Conservation (phyloP, 2,888 invertebrate genomes). For the Papilio gigon region DNA sequence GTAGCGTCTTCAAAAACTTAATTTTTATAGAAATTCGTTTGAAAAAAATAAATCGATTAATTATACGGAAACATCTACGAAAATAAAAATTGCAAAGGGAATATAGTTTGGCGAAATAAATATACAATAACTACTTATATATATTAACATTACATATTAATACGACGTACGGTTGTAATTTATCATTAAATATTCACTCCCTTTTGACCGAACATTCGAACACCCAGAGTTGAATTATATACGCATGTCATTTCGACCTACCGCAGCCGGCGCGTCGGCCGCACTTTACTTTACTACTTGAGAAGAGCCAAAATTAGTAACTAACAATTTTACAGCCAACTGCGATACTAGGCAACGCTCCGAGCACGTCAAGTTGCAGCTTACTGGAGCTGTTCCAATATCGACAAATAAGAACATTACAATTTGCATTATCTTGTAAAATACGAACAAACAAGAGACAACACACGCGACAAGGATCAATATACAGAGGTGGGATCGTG, state of each 20-base stretch:
- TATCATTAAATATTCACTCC: slow-evolving; percentile 26
- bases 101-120: slow-evolving; percentile 30
- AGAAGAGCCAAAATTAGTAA: slow-evolving; percentile 18
- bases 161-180: slow-evolving; percentile 23
- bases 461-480: slow-evolving; percentile 11
- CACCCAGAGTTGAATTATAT: slow-evolving; percentile 34
- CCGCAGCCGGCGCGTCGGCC: slow-evolving; percentile 2
- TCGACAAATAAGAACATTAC: not conserved
- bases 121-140: slow-evolving; percentile 34
- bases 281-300: slow-evolving; percentile 15
- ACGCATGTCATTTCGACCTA: slow-evolving; percentile 30
- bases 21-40: slow-evolving; percentile 37
- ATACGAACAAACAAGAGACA: slow-evolving; percentile 10
- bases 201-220: not conserved
- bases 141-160: slow-evolving; percentile 26
- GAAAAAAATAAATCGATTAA: slow-evolving; percentile 1
- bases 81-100: slow-evolving; percentile 12
- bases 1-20: slow-evolving; percentile 29
- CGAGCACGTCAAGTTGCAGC: not conserved
- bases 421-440: slow-evolving; percentile 13
- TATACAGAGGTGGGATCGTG: slow-evolving; percentile 37
- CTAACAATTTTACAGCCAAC: slow-evolving; percentile 14
- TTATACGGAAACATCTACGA: not conserved
- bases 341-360: slow-evolving; percentile 2
- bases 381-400: not conserved